phyloP scores from a whole-genome alignment of 37 sponge, comb jelly and placozoan species.

The Chondrosia reniformis region DNA sequence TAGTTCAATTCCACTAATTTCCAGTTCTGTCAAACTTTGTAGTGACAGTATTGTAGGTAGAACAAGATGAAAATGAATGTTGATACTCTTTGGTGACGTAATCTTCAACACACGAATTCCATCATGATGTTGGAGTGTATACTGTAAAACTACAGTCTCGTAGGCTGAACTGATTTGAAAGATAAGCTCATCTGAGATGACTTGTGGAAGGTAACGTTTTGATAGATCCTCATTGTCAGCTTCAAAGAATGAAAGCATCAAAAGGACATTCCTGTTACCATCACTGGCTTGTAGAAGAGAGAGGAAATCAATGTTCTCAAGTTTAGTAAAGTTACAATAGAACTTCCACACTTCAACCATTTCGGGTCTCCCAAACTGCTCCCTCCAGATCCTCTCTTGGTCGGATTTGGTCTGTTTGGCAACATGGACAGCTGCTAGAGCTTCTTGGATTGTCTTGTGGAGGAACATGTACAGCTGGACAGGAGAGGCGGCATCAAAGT shows the following conservation, averaged over 20 bases:
- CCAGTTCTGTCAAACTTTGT: no score
- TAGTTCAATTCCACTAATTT: no score
- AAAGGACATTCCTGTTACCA: background rate
- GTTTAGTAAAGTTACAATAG: background rate
- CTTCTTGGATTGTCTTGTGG: constrained; percentile 11
- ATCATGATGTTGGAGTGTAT: background rate
- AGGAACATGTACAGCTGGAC: background rate
- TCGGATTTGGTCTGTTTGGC: no score
- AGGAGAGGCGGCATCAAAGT: background rate
- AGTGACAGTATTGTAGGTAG: no score
- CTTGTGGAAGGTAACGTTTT: background rate
- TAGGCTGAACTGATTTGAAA: background rate
- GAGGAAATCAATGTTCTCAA: background rate
- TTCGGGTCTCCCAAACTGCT: background rate
- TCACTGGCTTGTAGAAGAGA: no score
- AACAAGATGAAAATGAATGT: no score
- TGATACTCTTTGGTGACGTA: no score
- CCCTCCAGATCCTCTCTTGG: background rate
- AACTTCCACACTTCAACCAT: constrained; percentile 21
- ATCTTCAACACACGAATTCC: no score
- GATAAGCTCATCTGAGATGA: background rate
- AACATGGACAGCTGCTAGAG: constrained; percentile 5
- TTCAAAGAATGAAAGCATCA: background rate
- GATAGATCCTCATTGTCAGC: background rate
- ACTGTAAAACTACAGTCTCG: background rate